Conservation (phyloP, 2,888 invertebrate genomes). For the Physocephala rufipes region DNA sequence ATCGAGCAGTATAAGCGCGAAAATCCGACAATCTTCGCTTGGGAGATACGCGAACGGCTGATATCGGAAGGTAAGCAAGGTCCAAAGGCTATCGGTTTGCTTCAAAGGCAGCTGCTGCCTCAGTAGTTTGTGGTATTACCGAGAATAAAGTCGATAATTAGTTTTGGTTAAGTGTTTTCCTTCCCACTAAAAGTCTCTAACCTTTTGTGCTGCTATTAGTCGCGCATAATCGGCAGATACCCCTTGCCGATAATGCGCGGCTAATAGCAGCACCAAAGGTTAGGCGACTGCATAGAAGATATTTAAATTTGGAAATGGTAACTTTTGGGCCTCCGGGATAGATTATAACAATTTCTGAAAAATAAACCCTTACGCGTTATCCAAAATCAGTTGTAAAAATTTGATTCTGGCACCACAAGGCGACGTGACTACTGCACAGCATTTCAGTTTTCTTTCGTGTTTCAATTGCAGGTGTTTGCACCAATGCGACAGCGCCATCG, state of each 20-base stretch:
- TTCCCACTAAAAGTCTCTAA: too few relatives aligned
- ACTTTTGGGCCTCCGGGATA: background rate
- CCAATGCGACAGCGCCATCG: constrained; percentile 93
- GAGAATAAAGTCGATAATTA: too few relatives aligned
- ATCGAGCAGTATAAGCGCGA: constrained; percentile 98
- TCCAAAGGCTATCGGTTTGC: constrained; percentile 1
- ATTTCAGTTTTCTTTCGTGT: background rate
- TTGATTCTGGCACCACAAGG: background rate
- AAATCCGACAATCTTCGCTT: constrained; percentile 98
- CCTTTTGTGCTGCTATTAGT: too few relatives aligned
- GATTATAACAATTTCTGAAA: background rate
- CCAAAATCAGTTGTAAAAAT: background rate
- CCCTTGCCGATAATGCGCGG: constrained; percentile 36
- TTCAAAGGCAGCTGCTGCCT: too few relatives aligned
- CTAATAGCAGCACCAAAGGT: constrained; percentile 26
- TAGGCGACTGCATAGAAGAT: background rate
- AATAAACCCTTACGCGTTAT: background rate
- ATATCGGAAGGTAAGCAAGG: constrained; percentile 88
- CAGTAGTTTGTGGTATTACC: too few relatives aligned
- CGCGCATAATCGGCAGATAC: too few relatives aligned
- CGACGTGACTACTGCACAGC: background rate
- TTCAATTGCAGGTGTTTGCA: constrained; percentile 83
- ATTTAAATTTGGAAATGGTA: constrained; percentile 2
- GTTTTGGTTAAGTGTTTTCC: too few relatives aligned
- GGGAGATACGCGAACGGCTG: constrained; percentile 97